Conservation (phyloP, 2,888 invertebrate genomes). For the Pelosia muscerda region DNA sequence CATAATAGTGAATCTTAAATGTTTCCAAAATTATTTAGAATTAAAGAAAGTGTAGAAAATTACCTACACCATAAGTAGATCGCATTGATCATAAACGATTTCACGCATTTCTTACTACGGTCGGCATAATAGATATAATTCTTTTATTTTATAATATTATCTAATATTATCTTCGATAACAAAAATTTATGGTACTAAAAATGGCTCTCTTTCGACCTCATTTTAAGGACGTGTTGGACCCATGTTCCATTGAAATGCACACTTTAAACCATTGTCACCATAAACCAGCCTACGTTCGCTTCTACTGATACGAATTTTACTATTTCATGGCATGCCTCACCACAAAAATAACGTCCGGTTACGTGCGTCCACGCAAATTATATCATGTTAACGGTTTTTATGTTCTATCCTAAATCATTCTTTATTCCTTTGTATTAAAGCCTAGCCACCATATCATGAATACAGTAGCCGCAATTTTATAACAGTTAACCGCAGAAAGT, state of each 20-base stretch:
- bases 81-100: too few species aligned
- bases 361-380: constrained; percentile 73
- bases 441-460: constrained; percentile 13
- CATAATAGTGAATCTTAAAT: too few species aligned
- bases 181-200: too few species aligned
- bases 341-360: constrained; percentile 59
- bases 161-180: too few species aligned
- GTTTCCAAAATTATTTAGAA: too few species aligned
- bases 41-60: too few species aligned
- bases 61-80: too few species aligned
- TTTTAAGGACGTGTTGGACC: neutral
- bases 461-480: constrained; percentile 58
- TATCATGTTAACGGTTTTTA: constrained; percentile 64
- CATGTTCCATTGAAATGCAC: neutral
- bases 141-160: too few species aligned
- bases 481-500: constrained; percentile 71
- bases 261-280: constrained; percentile 24
- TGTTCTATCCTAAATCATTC: constrained; percentile 41
- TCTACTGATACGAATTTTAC: constrained; percentile 53
- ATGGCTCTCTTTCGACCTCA: neutral
- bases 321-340: constrained; percentile 58
- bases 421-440: constrained; percentile 35
- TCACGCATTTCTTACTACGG: too few species aligned
- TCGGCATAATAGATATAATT: neutral
- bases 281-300: constrained; percentile 45